phyloP scores from a whole-genome alignment of 2,888 invertebrate species.

The Plebejus melissa region DNA sequence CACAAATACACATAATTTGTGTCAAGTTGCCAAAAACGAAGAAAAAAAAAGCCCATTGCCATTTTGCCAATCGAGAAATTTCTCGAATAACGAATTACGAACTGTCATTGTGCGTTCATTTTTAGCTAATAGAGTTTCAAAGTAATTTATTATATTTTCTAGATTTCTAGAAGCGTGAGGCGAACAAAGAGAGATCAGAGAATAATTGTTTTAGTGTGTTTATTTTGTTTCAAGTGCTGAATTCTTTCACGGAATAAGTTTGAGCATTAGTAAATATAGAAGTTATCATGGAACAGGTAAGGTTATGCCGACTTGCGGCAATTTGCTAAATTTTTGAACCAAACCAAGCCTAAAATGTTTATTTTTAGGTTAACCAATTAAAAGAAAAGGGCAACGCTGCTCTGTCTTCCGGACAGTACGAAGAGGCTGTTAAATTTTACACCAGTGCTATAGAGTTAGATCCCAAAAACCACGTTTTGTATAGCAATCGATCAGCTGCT shows the following conservation, averaged over 20 bases:
- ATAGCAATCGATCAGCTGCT: slow-evolving; percentile 95
- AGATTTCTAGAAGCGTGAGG: slow-evolving; percentile 34
- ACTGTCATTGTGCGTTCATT: slow-evolving; percentile 49
- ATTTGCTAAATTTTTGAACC: slow-evolving; percentile 33
- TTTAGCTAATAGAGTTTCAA: slow-evolving; percentile 39
- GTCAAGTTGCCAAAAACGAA: no score
- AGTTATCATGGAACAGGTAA: slow-evolving; percentile 72
- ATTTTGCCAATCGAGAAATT: slow-evolving; percentile 52
- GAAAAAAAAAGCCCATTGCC: no score
- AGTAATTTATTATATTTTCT: slow-evolving; percentile 33
- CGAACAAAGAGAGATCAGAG: slow-evolving; percentile 11
- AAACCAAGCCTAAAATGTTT: slow-evolving; percentile 33
- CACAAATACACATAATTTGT: no score
- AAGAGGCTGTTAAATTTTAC: slow-evolving; percentile 89
- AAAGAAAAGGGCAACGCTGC: slow-evolving; percentile 94
- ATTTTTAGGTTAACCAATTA: slow-evolving; percentile 85
- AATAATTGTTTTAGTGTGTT: not conserved
- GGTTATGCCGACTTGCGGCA: slow-evolving; percentile 57
- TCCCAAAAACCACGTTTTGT: slow-evolving; percentile 90
- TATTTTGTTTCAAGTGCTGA: not conserved
- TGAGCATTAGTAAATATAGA: slow-evolving; percentile 32
- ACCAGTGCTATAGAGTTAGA: slow-evolving; percentile 90
- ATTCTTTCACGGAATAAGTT: slow-evolving; percentile 27
- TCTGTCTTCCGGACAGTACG: slow-evolving; percentile 85
- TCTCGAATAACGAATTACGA: slow-evolving; percentile 56